A percentile compares a stretch with the other conserved stretches of the same genome.
These are phyloP conservation scores for Cryptus armator DNA, from an alignment of 2,888 invertebrate genomes.

Conservation along the genomic window DNA sequence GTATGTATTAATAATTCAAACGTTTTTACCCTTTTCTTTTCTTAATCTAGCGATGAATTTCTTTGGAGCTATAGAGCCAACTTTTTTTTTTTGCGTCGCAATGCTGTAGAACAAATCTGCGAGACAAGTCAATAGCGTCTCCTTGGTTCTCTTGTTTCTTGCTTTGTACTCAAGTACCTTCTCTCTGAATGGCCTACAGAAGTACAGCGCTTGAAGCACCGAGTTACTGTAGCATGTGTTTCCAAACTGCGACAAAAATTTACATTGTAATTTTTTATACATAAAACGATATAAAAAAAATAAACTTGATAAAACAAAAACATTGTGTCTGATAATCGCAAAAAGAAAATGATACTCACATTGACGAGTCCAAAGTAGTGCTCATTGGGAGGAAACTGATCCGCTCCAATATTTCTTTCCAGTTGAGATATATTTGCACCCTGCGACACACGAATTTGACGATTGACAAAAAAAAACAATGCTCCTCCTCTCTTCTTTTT, in stretches of 20 bases:
- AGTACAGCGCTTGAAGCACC: conserved; percentile 99
- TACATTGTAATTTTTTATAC: not conserved
- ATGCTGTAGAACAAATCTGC: conserved; percentile 99
- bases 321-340: not conserved
- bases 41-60: conserved; percentile 99
- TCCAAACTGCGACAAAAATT: conserved; percentile 92
- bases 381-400: conserved; percentile 99
- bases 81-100: conserved; percentile 99
- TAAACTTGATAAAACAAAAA: not conserved
- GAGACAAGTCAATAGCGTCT: conserved; percentile 98
- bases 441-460: conserved; percentile 85
- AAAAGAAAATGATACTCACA: conserved; percentile 88
- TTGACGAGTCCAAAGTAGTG: conserved; percentile 99
- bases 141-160: conserved; percentile 97
- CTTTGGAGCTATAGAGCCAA: conserved; percentile 99
- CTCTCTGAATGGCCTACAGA: conserved; percentile 99
- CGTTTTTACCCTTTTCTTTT: conserved; percentile 95
- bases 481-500: not conserved
- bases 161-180: conserved; percentile 99
- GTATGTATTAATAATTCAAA: too few species aligned
- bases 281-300: conserved; percentile 40
- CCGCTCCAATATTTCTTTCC: conserved; percentile 99
- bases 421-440: conserved; percentile 99
- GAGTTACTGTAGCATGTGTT: conserved; percentile 99
- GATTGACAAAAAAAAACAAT: not conserved